phyloP scores from a whole-genome alignment of 1,140 invertebrate species.

The Trachymyrmex cornetzi region DNA sequence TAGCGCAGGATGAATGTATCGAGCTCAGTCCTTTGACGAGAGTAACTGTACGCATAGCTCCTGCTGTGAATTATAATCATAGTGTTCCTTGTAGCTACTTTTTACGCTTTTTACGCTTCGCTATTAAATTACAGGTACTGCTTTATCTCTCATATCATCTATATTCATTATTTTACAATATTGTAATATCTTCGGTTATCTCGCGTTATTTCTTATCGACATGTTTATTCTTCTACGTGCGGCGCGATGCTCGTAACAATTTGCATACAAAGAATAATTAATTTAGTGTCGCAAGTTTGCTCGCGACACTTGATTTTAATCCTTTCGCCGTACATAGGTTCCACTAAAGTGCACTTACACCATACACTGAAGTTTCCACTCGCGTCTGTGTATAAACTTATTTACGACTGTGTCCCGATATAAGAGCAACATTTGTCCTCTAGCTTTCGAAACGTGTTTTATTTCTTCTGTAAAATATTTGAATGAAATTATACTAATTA shows the following conservation, averaged over 20 bases:
- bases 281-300: slow-evolving; percentile 51
- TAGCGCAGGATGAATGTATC: slow-evolving; percentile 23
- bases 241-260: slow-evolving; percentile 35
- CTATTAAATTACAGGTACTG: slow-evolving; percentile 15
- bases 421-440: slow-evolving; percentile 45
- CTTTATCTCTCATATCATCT: neutral
- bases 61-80: neutral
- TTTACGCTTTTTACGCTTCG: neutral
- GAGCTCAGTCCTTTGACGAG: slow-evolving; percentile 18
- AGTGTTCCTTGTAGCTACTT: slow-evolving; percentile 9
- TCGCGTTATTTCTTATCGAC: neutral
- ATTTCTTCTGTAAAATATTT: slow-evolving; percentile 45
- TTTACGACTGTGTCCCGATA: slow-evolving; percentile 56
- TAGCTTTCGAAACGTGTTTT: slow-evolving; percentile 46
- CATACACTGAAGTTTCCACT: slow-evolving; percentile 54
- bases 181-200: neutral
- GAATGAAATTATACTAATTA: slow-evolving; percentile 15
- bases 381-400: slow-evolving; percentile 52
- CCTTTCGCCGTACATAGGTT: slow-evolving; percentile 53
- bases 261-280: slow-evolving; percentile 60
- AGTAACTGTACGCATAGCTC: slow-evolving; percentile 6
- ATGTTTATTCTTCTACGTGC: neutral
- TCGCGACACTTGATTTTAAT: slow-evolving; percentile 56
- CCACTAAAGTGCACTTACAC: slow-evolving; percentile 51
- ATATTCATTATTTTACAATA: neutral